A percentile compares a stretch with the other conserved stretches of the same genome.
phyloP scores from a whole-genome alignment of 2,797 vertebrate species.

The Diplodus sargus region DNA sequence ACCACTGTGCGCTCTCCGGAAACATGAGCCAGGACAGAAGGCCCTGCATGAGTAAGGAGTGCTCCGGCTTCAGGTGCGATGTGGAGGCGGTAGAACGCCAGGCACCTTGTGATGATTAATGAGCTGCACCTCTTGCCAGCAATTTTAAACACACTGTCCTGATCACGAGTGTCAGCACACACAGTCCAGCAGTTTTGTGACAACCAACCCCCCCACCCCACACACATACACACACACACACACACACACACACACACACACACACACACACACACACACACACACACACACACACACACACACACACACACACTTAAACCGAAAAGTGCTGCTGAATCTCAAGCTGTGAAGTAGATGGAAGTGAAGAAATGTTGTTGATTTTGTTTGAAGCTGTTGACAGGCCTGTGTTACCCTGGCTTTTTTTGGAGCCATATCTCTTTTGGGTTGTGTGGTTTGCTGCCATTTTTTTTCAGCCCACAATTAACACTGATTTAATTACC shows the following conservation, averaged over 20 bases:
- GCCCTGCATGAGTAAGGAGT: constrained; percentile 14
- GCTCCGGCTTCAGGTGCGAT: constrained; percentile 43
- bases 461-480: not conserved
- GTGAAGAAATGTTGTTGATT: constrained; percentile 27
- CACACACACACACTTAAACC: not conserved
- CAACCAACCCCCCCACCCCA: not conserved
- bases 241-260: not conserved
- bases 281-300: not conserved
- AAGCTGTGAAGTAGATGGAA: constrained; percentile 16
- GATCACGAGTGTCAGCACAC: constrained; percentile 18
- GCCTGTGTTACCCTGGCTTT: constrained; percentile 7
- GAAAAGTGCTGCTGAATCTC: constrained; percentile 37
- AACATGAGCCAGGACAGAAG: constrained; percentile 21
- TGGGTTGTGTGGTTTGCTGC: not conserved
- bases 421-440: not conserved
- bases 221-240: not conserved
- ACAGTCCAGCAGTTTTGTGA: constrained; percentile 34
- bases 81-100: constrained; percentile 29
- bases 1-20: not conserved
- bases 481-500: not conserved
- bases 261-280: not conserved
- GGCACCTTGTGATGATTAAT: constrained; percentile 61
- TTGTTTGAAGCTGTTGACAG: constrained; percentile 12
- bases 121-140: constrained; percentile 52
- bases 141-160: constrained; percentile 47